These are phyloP conservation scores for Chauna torquata DNA, from an alignment of 2,113 vertebrate genomes.

Conservation along the genomic window DNA sequence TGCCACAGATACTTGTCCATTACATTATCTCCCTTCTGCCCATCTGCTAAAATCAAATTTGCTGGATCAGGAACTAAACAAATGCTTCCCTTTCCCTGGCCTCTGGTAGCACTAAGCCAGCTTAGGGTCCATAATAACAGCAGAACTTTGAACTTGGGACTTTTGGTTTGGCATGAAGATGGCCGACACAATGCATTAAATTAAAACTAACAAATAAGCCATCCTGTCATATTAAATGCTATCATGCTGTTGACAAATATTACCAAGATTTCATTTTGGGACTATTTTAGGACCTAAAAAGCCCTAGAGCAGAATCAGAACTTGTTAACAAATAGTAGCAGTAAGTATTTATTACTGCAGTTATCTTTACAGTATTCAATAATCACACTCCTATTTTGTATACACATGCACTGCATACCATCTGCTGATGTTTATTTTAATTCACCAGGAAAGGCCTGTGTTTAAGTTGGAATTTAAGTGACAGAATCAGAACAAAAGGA, in stretches of 20 bases:
- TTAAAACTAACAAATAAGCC: background rate
- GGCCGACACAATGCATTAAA: background rate
- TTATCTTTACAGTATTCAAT: slow-evolving; percentile 25
- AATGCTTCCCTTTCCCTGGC: slow-evolving; percentile 13
- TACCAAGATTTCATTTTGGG: background rate
- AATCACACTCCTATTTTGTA: slow-evolving; percentile 61
- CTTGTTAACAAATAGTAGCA: slow-evolving; percentile 12
- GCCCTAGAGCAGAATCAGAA: background rate
- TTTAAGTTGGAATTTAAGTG: slow-evolving; percentile 76
- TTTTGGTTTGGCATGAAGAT: background rate
- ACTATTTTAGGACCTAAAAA: background rate
- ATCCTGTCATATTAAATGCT: background rate
- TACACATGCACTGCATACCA: slow-evolving; percentile 64
- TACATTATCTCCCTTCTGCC: slow-evolving; percentile 33
- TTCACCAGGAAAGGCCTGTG: slow-evolving; percentile 70
- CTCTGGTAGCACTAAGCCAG: slow-evolving; percentile 16
- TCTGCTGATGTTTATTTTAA: slow-evolving; percentile 79
- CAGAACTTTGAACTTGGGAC: slow-evolving; percentile 5
- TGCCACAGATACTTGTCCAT: background rate
- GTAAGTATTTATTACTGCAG: slow-evolving; percentile 41
- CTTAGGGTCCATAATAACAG: slow-evolving; percentile 23
- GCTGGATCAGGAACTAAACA: background rate
- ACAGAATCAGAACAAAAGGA: slow-evolving; percentile 79
- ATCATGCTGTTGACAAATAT: background rate
- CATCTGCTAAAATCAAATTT: slow-evolving; percentile 55